phyloP scores from a whole-genome alignment of 2,888 invertebrate genomes.

The Hylaea fasciaria region DNA sequence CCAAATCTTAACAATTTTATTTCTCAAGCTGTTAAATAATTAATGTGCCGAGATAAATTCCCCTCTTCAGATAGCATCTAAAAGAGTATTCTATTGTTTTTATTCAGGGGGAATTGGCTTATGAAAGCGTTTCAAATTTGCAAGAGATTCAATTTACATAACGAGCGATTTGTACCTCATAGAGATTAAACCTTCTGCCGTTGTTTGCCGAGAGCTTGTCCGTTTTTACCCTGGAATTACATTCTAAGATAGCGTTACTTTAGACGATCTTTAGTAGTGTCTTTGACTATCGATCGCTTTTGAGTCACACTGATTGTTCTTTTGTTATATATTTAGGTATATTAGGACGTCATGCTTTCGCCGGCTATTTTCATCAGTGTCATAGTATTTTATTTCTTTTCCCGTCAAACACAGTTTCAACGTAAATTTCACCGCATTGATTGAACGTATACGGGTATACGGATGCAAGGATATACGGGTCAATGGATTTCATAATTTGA shows the following conservation, averaged over 20 bases:
- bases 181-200: constrained; percentile 69
- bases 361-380: too few species aligned
- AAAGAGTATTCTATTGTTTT: constrained; percentile 76
- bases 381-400: too few species aligned
- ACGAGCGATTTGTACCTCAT: constrained; percentile 81
- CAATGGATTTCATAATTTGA: too few species aligned
- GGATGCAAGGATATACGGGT: too few species aligned
- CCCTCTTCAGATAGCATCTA: constrained; percentile 58
- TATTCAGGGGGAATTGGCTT: constrained; percentile 78
- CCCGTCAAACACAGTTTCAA: too few species aligned
- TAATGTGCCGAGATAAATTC: constrained; percentile 62
- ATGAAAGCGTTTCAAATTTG: constrained; percentile 81
- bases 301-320: constrained; percentile 8
- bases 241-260: constrained; percentile 52
- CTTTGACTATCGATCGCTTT: constrained; percentile 53
- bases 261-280: constrained; percentile 50
- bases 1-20: constrained; percentile 13
- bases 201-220: constrained; percentile 61
- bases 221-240: constrained; percentile 55
- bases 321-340: background rate
- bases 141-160: constrained; percentile 82
- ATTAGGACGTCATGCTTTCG: too few species aligned
- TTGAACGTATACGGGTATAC: too few species aligned
- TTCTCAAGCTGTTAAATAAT: constrained; percentile 52
- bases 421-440: too few species aligned